Evolutionary conservation across 2,797 vertebrate species (phyloP), one percentile per base, ranked within the genome.

Genomic region (Yasuhikotakia modesta): DNA sequence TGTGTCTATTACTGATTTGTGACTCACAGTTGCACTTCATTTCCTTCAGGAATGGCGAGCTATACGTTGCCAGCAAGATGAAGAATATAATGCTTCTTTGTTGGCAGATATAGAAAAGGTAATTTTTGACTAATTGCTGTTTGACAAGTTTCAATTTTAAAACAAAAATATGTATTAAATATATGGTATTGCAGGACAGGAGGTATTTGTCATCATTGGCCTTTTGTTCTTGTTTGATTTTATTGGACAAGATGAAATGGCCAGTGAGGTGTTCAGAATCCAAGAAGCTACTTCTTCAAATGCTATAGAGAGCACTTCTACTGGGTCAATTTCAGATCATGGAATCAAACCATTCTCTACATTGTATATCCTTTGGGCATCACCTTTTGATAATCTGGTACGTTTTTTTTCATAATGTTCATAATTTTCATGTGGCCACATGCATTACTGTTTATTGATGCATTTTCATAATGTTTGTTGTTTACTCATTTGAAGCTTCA

Each of bases 151-250:
- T n/a, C n/a, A n/a, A n/a, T n/a, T n/a, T n/a, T n/a, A n/a, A n/a
- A n/a, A n/a, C n/a, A n/a, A n/a, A n/a, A n/a, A n/a, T n/a, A n/a
- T n/a, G n/a, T n/a, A n/a, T n/a, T n/a, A n/a, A n/a, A n/a, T n/a
- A n/a, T n/a, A n/a, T n/a, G n/a, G n/a, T n/a, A n/a, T n/a, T n/a
- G n/a, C n/a, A n/a, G n/a, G n/a, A n/a, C n/a, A n/a, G n/a, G n/a
- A n/a, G n/a, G n/a, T n/a, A n/a, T n/a, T n/a, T n/a, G n/a, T n/a
- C n/a, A n/a, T n/a, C n/a, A n/a, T n/a, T n/a, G n/a, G n/a, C n/a
- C n/a, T n/a, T n/a, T n/a, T n/a, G n/a, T n/a, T 50, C 21, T 46
- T 79, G 72, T 79, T 79, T 79, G 53, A 76, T 39, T 82, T 79
- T 76, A 57, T 71, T 46, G 81, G 71, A 66, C 80, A 79, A 80